Evolutionary conservation across 2,113 vertebrate species (phyloP).

Genomic region (Argyrosomus japonicus): DNA sequence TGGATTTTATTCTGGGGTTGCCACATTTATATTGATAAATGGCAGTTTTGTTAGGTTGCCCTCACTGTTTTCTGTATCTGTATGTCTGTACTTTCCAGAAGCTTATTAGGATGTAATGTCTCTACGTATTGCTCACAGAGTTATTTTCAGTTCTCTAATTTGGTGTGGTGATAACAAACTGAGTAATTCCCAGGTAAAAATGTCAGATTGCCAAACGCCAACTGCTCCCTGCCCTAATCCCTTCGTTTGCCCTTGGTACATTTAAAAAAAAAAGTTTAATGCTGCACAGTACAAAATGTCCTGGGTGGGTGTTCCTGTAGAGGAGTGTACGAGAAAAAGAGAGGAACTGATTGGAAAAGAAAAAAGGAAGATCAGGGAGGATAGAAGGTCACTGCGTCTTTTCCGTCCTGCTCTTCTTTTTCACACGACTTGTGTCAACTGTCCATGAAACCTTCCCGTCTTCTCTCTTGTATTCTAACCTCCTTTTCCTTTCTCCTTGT

Average conservation of each 20-base stretch:
- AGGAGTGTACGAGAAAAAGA: constrained; percentile 13
- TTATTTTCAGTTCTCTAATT: not conserved
- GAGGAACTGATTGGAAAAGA: constrained; percentile 28
- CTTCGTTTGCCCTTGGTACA: constrained; percentile 4
- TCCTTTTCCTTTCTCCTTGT: constrained; percentile 27
- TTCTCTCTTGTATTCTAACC: not conserved
- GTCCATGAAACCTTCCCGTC: too few species aligned
- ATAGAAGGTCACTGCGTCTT: constrained; percentile 48
- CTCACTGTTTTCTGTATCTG: not conserved
- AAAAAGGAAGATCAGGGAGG: constrained; percentile 34
- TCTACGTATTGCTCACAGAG: not conserved
- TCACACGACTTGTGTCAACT: not conserved
- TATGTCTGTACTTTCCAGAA: not conserved
- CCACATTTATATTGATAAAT: not conserved
- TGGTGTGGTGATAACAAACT: not conserved
- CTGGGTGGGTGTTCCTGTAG: constrained; percentile 18
- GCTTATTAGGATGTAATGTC: not conserved
- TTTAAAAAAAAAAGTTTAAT: constrained; percentile 3
- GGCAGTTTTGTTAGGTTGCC: not conserved
- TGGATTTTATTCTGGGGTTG: not conserved
- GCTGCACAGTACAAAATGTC: constrained; percentile 39
- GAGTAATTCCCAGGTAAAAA: constrained; percentile 7
- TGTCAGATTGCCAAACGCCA: not conserved
- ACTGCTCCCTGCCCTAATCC: not conserved
- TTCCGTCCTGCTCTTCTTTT: not conserved